phyloP scores from a whole-genome alignment of 1,140 invertebrate genomes.

The Colletes gigas region DNA sequence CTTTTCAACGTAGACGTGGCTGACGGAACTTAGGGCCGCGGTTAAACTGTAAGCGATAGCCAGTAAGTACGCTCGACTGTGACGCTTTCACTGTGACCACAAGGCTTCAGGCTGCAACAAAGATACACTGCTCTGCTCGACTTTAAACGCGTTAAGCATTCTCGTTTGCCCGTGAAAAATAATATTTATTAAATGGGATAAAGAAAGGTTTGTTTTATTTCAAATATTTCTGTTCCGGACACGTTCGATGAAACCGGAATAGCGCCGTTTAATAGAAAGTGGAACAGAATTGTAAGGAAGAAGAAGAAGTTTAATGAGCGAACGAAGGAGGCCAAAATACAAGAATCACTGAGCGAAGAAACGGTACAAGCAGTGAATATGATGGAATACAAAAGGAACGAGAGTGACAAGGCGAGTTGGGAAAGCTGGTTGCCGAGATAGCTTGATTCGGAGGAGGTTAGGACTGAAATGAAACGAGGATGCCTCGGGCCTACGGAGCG shows the following conservation, averaged over 20 bases:
- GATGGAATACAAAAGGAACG: conserved; percentile 25
- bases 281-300: background rate
- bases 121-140: too few relatives aligned
- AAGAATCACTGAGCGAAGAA: background rate
- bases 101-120: too few relatives aligned
- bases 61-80: too few relatives aligned
- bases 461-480: conserved; percentile 78
- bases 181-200: too few relatives aligned
- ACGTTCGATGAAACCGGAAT: background rate
- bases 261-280: background rate
- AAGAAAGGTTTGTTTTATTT: too few relatives aligned
- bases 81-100: too few relatives aligned
- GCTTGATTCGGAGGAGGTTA: conserved; percentile 46
- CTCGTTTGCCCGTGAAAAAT: too few relatives aligned
- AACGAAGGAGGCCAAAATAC: background rate
- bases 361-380: background rate
- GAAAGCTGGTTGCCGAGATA: conserved; percentile 40
- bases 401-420: conserved; percentile 34
- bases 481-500: conserved; percentile 67
- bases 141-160: too few relatives aligned
- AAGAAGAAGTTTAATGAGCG: background rate
- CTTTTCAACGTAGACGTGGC: too few relatives aligned
- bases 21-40: too few relatives aligned
- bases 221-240: too few relatives aligned
- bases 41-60: too few relatives aligned